Base-by-base conservation (phyloP, 2,113 vertebrate species). In the Cebus imitator region DNA sequence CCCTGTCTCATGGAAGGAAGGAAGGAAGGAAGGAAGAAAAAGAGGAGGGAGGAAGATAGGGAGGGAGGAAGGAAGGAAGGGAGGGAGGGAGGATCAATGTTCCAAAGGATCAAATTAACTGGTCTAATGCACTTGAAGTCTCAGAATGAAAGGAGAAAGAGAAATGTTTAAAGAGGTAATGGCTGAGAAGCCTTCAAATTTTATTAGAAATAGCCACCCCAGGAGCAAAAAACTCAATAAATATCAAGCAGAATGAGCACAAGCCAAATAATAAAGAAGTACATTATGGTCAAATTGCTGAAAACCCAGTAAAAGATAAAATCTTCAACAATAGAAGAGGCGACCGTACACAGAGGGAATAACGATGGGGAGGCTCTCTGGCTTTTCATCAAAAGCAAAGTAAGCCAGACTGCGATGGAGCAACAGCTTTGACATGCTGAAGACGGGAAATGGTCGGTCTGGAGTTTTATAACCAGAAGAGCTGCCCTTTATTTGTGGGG, bases 231-330 rank as follows among this genome's bases (percentile, higher is more conserved):
- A 93, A 78, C 79, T 72, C 61, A 90, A n/a, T 83, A 43, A 79
- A 3, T 73, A 75, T 97, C 82, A 91, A 93, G 25, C 68, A 91
- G 27, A 86, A 88, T 89, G 10, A 97, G 84, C 9, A 75, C 9
- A 94, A 80, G 13, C 82, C 75, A 93, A 90, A 73, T 6, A 95
- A 68, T 35, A 86, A 6, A 27, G 16, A 45, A 32, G 35, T 37
- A 32, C 3, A 66, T 73, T 9, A 16, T 10, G 10, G 37, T 61
- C 37, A 94, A 87, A 82, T 58, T 95, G 58, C 66, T 92, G 32
- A 82, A 96, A 96, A 92, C 43, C 35, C 43, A 84, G 3, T 32
- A 57, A 58, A 94, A 82, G 30, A 90, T 27, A 91, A 96, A 90
- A 79, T 79, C 27, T 16, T 17, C 10, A 94, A 72, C 11, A 25